phyloP scores from a whole-genome alignment of 2,797 vertebrate species.

The Balearica regulorum region DNA sequence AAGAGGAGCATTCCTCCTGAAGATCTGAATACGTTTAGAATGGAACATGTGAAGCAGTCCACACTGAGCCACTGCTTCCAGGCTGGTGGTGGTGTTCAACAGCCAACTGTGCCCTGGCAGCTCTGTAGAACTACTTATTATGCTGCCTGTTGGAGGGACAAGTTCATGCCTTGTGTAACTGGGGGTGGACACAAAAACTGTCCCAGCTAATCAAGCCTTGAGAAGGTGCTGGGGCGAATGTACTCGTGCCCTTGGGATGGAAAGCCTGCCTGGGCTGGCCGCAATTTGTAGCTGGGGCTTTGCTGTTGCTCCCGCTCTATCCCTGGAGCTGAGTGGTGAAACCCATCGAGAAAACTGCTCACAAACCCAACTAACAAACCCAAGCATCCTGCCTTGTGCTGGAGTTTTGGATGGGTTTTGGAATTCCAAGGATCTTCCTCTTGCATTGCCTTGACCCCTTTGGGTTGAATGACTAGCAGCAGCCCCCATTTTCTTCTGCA shows the following conservation, averaged over 20 bases:
- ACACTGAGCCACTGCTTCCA: background rate
- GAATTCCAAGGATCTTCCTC: accelerated
- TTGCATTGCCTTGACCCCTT: background rate
- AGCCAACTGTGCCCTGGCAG: accelerated
- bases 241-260: accelerated
- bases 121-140: background rate
- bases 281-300: background rate
- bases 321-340: background rate
- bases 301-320: background rate
- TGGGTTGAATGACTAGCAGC: accelerated
- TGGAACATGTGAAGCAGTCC: accelerated
- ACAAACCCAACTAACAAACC: background rate
- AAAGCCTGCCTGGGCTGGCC: background rate
- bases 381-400: background rate
- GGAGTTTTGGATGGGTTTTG: background rate
- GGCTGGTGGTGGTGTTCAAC: background rate
- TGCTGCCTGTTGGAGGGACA: background rate
- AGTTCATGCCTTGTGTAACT: background rate
- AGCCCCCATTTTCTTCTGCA: background rate
- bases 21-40: background rate
- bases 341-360: background rate
- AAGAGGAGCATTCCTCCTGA: background rate
- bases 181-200: background rate
- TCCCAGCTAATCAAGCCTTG: background rate
- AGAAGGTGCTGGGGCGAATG: background rate